phyloP scores from a whole-genome alignment of 2,113 vertebrate genomes.

The Hippocampus barbouri region DNA sequence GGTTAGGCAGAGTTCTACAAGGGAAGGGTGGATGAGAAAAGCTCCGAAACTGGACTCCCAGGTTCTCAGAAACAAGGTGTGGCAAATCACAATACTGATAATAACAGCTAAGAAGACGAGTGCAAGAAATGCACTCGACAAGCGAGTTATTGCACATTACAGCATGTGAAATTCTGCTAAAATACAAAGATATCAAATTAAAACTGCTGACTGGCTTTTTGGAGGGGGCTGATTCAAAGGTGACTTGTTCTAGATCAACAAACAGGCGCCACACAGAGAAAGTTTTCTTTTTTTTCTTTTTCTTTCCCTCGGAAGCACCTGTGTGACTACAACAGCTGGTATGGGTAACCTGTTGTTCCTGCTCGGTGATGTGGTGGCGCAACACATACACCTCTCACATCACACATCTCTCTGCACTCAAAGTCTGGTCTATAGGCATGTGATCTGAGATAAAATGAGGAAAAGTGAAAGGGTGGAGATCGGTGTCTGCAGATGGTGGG shows the following conservation, averaged over 20 bases:
- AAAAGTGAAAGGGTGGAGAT: neutral
- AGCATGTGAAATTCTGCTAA: neutral
- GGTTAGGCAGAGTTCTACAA: neutral
- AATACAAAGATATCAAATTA: neutral
- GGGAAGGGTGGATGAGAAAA: neutral
- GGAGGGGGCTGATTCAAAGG: neutral
- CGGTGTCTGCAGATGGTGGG: neutral
- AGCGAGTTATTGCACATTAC: neutral
- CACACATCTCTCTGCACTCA: constrained; percentile 2
- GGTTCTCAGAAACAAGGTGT: constrained; percentile 24
- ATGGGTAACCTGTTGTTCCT: constrained; percentile 53
- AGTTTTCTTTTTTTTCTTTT: neutral
- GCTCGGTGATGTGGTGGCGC: constrained; percentile 19
- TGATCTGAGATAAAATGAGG: neutral
- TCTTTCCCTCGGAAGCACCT: neutral
- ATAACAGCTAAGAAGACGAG: constrained; percentile 17
- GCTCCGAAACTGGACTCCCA: constrained; percentile 14
- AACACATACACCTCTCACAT: constrained; percentile 26
- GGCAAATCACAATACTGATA: constrained; percentile 27
- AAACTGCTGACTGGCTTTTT: neutral
- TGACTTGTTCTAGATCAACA: neutral
- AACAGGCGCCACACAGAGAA: constrained; percentile 28
- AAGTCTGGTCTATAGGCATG: neutral
- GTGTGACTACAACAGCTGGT: constrained; percentile 6
- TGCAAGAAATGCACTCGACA: constrained; percentile 6